Evolutionary conservation across 2,113 vertebrate genomes (phyloP).

Genomic region (Pampusana beccarii): DNA sequence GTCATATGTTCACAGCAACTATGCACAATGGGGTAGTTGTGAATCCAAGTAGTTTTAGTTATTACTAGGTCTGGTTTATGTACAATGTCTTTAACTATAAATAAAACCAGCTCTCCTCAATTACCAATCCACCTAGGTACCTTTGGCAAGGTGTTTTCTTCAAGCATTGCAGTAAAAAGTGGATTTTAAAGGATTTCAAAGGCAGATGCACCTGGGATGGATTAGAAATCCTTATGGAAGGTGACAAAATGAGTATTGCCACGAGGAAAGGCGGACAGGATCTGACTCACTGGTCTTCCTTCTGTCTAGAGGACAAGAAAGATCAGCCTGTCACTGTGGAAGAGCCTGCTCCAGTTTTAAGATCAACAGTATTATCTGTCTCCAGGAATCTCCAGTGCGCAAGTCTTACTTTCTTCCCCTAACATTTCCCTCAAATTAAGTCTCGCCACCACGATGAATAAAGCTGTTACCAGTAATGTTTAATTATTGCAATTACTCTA

Average conservation of each 20-base stretch:
- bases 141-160: not conserved
- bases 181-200: not conserved
- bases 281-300: not conserved
- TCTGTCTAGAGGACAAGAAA: accelerated
- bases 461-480: not conserved
- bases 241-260: not conserved
- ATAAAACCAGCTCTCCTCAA: not conserved
- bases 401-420: not conserved
- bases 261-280: not conserved
- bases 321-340: not conserved
- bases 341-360: not conserved
- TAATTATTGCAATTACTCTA: not conserved
- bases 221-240: not conserved
- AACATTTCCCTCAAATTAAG: not conserved
- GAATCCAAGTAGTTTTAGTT: not conserved
- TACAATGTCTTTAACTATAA: not conserved
- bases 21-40: not conserved
- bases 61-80: not conserved
- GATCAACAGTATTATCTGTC: not conserved
- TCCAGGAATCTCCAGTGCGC: not conserved
- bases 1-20: not conserved
- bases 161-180: not conserved
- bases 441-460: not conserved
- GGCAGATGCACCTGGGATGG: not conserved
- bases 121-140: not conserved